Percentiles rank a stretch among this genome's conserved stretches.
Evolutionary conservation across 2,797 vertebrate genomes (phyloP).

Genomic region (Potorous gilbertii): DNA sequence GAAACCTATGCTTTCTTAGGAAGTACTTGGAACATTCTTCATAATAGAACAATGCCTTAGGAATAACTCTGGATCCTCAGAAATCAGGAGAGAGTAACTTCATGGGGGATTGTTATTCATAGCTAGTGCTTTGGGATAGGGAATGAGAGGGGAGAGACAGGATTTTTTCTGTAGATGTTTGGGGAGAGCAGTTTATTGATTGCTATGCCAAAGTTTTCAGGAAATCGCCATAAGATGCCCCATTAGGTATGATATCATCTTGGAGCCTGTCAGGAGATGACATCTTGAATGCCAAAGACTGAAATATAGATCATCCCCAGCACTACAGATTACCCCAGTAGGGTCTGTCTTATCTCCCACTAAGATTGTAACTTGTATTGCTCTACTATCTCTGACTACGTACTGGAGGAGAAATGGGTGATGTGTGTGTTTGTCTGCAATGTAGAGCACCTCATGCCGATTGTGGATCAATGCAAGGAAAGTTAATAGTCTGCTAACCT

Average conservation of each 20-base stretch:
- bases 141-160: background rate
- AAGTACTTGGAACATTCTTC: background rate
- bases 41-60: background rate
- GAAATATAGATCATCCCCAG: background rate
- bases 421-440: background rate
- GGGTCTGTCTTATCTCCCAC: background rate
- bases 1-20: background rate
- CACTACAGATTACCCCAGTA: background rate
- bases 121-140: too few species aligned
- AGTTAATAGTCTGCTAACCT: background rate
- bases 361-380: background rate
- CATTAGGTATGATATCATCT: background rate
- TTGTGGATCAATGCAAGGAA: background rate
- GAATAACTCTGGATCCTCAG: too few species aligned
- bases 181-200: background rate
- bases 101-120: too few species aligned
- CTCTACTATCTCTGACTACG: background rate
- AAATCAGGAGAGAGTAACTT: too few species aligned
- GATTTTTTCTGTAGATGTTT: background rate
- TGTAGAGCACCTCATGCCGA: background rate
- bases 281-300: background rate
- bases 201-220: background rate
- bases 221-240: background rate
- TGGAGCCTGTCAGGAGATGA: background rate
- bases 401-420: background rate